These are phyloP conservation scores for Denticeps clupeoides DNA, from an alignment of 2,797 vertebrate genomes.

Conservation along the genomic window DNA sequence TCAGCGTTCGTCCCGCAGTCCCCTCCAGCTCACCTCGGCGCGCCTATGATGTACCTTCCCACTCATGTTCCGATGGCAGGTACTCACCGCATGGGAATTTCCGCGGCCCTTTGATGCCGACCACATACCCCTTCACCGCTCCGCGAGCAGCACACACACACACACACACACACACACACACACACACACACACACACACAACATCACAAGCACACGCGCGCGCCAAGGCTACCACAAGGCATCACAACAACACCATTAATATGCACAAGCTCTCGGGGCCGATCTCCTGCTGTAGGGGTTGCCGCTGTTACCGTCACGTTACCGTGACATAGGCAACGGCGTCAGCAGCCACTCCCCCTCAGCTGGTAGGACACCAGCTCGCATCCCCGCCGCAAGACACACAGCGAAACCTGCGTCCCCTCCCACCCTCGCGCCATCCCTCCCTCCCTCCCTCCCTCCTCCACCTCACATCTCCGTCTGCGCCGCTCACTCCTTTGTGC, in stretches of 20 bases:
- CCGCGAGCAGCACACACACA: background rate
- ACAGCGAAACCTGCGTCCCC: background rate
- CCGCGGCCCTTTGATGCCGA: background rate
- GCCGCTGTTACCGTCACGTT: too few relatives aligned
- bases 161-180: background rate
- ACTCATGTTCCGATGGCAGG: background rate
- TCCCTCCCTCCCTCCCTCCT: background rate
- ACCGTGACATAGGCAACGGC: too few relatives aligned
- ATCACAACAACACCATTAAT: too few relatives aligned
- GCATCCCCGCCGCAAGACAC: background rate
- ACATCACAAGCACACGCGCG: too few relatives aligned
- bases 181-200: too few relatives aligned
- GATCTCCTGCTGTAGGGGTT: too few relatives aligned
- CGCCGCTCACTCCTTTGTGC: background rate
- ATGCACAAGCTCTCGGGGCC: too few relatives aligned
- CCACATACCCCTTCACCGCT: too few relatives aligned
- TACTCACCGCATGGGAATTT: background rate
- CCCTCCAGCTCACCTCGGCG: background rate
- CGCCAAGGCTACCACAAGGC: too few relatives aligned
- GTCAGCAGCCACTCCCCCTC: conserved; percentile 22
- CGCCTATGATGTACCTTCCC: background rate
- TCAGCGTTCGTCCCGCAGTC: background rate
- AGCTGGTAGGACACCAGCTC: conserved; percentile 13
- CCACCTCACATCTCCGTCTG: background rate
- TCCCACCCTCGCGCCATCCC: conserved; percentile 8